Percentiles rank a stretch among this genome's conserved stretches.
Conservation (phyloP, 2,797 vertebrate genomes). For the Lemur catta region DNA sequence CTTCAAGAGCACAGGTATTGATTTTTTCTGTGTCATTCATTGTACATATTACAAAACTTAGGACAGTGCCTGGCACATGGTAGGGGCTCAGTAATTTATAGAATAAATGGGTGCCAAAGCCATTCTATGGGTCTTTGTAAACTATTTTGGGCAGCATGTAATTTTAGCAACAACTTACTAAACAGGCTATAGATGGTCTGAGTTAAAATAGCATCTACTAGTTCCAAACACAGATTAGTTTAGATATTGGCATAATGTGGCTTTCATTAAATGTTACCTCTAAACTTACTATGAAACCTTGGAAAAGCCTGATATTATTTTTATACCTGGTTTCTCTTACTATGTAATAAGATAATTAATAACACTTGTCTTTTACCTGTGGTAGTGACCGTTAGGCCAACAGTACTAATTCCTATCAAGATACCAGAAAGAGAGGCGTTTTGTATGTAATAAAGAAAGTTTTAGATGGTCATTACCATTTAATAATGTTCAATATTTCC, state of each 20-base stretch:
- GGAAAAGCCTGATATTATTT: slow-evolving; percentile 15
- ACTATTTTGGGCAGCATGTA: neutral
- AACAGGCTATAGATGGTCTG: neutral
- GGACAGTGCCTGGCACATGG: neutral
- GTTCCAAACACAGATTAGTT: slow-evolving; percentile 11
- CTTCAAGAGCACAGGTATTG: neutral
- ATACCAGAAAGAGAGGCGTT: neutral
- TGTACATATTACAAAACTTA: neutral
- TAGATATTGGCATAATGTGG: slow-evolving; percentile 27
- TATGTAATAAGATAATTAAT: slow-evolving; percentile 28
- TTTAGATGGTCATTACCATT: neutral
- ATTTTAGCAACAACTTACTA: slow-evolving; percentile 24
- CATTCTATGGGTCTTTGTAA: neutral
- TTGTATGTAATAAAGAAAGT: neutral
- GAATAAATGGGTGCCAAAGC: neutral
- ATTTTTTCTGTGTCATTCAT: neutral
- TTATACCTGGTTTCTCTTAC: slow-evolving; percentile 1
- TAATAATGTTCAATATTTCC: neutral
- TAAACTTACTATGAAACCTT: slow-evolving; percentile 20
- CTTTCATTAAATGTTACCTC: slow-evolving; percentile 42
- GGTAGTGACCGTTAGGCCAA: neutral
- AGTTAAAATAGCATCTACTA: neutral
- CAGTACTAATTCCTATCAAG: neutral
- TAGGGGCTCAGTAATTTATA: neutral
- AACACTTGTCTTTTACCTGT: slow-evolving; percentile 40